Conservation (phyloP, 2,113 vertebrate species). For the Zosterops pallidus region DNA sequence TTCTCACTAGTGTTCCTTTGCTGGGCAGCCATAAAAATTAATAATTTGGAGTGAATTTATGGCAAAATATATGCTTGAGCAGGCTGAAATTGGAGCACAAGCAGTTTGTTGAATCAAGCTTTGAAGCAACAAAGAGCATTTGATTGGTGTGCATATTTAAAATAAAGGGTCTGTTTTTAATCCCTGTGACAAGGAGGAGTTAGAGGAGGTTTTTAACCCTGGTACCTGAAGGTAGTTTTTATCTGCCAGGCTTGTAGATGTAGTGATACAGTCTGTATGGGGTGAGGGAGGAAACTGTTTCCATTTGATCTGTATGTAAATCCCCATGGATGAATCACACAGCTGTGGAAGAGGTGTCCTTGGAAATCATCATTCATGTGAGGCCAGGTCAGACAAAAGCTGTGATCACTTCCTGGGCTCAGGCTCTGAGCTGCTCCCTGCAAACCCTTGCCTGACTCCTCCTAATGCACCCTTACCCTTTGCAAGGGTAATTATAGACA, state of each 20-base stretch:
- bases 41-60: neutral
- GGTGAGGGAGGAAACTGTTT: neutral
- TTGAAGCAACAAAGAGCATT: neutral
- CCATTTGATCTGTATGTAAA: constrained; percentile 27
- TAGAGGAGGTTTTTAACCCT: neutral
- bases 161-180: neutral
- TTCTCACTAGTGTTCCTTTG: neutral
- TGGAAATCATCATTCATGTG: neutral
- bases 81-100: neutral
- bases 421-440: neutral
- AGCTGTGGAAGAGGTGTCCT: constrained; percentile 18
- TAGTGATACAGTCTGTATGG: constrained; percentile 8
- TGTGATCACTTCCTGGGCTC: neutral
- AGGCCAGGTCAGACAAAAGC: neutral
- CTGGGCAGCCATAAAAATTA: neutral
- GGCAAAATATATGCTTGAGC: neutral
- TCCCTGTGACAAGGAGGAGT: neutral
- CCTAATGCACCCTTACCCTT: neutral
- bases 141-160: neutral
- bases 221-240: neutral
- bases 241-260: neutral
- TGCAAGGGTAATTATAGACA: neutral
- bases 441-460: neutral
- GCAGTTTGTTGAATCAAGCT: neutral
- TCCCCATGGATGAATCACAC: neutral